Evolutionary conservation across 1,140 invertebrate species (phyloP), one percentile per base, ranked within the genome.

Genomic region (Luehdorfia chinensis): DNA sequence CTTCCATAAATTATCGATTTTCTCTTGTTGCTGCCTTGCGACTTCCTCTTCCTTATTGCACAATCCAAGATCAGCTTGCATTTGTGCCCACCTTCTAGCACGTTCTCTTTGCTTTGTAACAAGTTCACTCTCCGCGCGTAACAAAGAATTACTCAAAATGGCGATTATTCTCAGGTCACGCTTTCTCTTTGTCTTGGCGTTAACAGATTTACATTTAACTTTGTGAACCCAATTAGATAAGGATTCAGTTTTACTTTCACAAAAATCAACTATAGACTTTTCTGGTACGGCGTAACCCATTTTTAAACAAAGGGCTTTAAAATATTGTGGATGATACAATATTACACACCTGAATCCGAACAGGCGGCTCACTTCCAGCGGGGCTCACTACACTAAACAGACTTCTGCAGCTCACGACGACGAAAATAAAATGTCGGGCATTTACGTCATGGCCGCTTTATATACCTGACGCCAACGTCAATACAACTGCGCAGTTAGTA

Each of bases 211-310:
- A 74, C 63, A 73, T 83, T 86, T 86, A 60, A 84, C 75, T 77
- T 84, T 75, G 55, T 76, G 76, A 50, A 86, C 79, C 83, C 83
- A 86, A 41, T 81, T 84, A 60, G 72, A 75, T 28, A 86, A 54
- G 61, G 83, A 77, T 77, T 84, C 79, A 7, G 72, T 70, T 79
- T 86, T 86, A 75, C 77, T 80, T 77, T 86, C 83, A 74, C 83
- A 84, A 66, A 86, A 86, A 52, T 86, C 83, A 55, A 76, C 83
- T 51, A 83, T 65, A 61, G 71, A 71, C 59, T 75, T 80, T 70
- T 86, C 79, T 62, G 75, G 74, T 45, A 55, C 58, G 66, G 61
- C 77, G 69, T 83, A 83, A 55, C 79, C 79, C 83, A 86, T 86
- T 62, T 56, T 69, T 47, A 50, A 55, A 57, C 31, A 60, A 50